Conservation (phyloP, 2,888 invertebrate genomes). For the Trachelus tabidus region DNA sequence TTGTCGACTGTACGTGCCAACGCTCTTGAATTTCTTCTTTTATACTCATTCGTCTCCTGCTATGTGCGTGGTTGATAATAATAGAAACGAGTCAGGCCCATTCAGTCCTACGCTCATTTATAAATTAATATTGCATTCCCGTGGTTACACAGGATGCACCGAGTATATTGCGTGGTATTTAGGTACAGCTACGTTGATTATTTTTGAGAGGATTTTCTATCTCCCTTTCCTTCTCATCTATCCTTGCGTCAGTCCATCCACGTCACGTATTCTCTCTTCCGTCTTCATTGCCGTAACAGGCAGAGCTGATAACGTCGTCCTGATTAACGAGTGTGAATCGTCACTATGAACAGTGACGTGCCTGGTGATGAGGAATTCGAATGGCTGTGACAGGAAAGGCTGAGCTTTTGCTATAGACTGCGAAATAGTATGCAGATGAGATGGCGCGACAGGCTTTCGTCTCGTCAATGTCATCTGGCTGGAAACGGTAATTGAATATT, state of each 20-base stretch:
- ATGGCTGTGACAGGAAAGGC: conserved; percentile 12
- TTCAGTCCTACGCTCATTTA: neutral
- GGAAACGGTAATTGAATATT: neutral
- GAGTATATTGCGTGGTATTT: neutral
- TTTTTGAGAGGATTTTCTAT: neutral
- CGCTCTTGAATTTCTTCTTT: neutral
- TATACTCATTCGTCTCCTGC: neutral
- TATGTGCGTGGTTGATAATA: neutral
- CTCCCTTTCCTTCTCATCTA: neutral
- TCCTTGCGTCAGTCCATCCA: neutral
- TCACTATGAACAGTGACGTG: conserved; percentile 13
- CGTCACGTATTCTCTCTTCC: neutral
- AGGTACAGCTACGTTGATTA: neutral
- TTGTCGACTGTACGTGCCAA: neutral
- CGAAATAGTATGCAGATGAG: neutral
- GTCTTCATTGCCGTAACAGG: conserved; percentile 8
- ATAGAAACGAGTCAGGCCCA: neutral
- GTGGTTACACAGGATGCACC: neutral
- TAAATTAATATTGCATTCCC: neutral
- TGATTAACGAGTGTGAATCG: conserved; percentile 11
- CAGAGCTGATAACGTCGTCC: conserved; percentile 18
- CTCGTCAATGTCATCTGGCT: neutral
- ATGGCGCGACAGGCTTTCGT: neutral
- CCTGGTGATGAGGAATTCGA: conserved; percentile 14
- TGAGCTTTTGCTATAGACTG: neutral